phyloP scores from a whole-genome alignment of 2,888 invertebrate genomes.

The Drosophila hamatofila region DNA sequence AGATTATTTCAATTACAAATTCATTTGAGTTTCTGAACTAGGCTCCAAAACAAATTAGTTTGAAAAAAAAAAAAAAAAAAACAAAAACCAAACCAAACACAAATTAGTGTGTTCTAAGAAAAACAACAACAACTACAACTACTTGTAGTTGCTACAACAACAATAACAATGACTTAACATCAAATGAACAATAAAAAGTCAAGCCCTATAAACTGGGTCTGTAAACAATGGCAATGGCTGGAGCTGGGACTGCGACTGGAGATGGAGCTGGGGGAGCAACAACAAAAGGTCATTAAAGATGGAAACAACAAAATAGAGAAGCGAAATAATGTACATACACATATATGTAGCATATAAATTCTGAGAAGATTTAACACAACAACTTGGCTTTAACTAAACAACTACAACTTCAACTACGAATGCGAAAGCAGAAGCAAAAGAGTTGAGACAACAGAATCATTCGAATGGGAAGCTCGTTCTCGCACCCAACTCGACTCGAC shows the following conservation, averaged over 20 bases:
- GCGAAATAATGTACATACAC: background rate
- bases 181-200: conserved; percentile 45
- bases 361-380: conserved; percentile 48
- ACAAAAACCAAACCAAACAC: conserved; percentile 5
- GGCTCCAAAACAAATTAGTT: conserved; percentile 26
- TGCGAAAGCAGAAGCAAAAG: background rate
- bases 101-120: conserved; percentile 21
- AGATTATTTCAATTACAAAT: conserved; percentile 5
- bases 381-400: conserved; percentile 43
- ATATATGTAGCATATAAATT: conserved; percentile 40
- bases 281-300: conserved; percentile 34
- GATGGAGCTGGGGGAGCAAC: background rate
- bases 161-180: conserved; percentile 25
- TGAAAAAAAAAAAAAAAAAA: background rate
- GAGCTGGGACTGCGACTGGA: background rate
- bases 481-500: conserved; percentile 5
- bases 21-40: conserved; percentile 19
- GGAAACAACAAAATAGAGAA: background rate
- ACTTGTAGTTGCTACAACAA: too few species aligned
- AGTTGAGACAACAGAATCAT: background rate
- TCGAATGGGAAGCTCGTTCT: background rate
- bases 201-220: conserved; percentile 23
- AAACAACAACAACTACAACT: conserved; percentile 26
- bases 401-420: conserved; percentile 12
- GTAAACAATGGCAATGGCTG: conserved; percentile 31